Conservation (phyloP, 92 coral and sea anemone genomes). For the Isaurus tuberculatus region DNA sequence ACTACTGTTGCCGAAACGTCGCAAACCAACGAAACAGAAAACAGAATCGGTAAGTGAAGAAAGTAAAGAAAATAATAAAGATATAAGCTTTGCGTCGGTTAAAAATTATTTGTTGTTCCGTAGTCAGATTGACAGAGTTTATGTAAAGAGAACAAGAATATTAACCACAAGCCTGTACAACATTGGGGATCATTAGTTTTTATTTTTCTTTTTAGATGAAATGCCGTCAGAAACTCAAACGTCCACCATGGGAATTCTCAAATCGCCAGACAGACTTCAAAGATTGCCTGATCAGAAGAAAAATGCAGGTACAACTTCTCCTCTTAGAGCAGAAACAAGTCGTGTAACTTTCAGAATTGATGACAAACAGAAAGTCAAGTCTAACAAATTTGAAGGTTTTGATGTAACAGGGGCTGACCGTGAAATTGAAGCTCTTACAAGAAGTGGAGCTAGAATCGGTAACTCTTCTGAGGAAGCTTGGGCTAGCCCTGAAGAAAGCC, state of each 20-base stretch:
- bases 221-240: slow-evolving; percentile 11
- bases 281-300: slow-evolving; percentile 33
- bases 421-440: slow-evolving; percentile 77
- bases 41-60: too few relatives aligned
- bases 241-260: slow-evolving; percentile 71
- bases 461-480: not conserved
- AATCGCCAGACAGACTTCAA: slow-evolving; percentile 66
- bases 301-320: not conserved
- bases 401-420: slow-evolving; percentile 73
- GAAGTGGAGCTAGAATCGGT: slow-evolving; percentile 41
- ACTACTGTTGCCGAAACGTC: too few relatives aligned
- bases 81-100: too few relatives aligned
- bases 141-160: too few relatives aligned
- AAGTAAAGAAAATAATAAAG: too few relatives aligned
- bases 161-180: too few relatives aligned
- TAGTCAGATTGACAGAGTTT: too few relatives aligned
- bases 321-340: slow-evolving; percentile 35
- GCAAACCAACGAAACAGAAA: too few relatives aligned
- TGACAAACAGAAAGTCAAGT: slow-evolving; percentile 46
- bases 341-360: slow-evolving; percentile 83
- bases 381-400: slow-evolving; percentile 39
- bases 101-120: too few relatives aligned
- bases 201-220: not conserved
- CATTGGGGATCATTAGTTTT: too few relatives aligned
- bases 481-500: not conserved